These are phyloP conservation scores for Aphidius ervi DNA, from an alignment of 1,140 invertebrate genomes.

Conservation along the genomic window DNA sequence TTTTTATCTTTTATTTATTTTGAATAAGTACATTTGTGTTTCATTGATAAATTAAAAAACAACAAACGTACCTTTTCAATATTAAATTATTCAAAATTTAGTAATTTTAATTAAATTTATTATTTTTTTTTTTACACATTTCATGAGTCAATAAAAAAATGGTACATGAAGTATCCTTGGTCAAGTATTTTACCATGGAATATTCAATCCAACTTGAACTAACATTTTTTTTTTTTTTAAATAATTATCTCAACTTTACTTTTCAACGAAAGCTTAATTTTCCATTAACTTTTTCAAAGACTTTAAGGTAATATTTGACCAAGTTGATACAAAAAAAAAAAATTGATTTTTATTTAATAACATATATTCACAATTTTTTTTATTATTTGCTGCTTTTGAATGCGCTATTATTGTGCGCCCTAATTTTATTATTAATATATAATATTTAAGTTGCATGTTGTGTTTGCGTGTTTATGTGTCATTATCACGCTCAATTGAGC, in stretches of 20 bases:
- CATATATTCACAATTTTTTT: constrained; percentile 44
- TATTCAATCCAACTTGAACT: too few species aligned
- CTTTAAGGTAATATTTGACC: constrained; percentile 45
- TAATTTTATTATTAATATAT: constrained; percentile 26
- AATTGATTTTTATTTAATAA: constrained; percentile 43
- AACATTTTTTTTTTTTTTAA: not conserved
- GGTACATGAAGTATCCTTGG: constrained; percentile 48
- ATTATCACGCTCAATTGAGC: constrained; percentile 18
- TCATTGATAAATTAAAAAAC: not conserved
- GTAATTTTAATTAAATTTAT: too few species aligned
- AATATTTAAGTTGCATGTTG: constrained; percentile 20
- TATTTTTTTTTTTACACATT: too few species aligned
- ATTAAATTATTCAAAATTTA: not conserved
- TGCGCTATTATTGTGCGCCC: constrained; percentile 37
- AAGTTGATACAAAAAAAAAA: constrained; percentile 38
- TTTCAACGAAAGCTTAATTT: too few species aligned
- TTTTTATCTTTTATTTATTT: constrained; percentile 21
- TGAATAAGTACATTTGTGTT: not conserved
- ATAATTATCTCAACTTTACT: constrained; percentile 19
- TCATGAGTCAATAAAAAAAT: constrained; percentile 29
- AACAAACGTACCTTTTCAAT: not conserved
- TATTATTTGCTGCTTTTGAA: constrained; percentile 53
- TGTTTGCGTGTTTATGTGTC: constrained; percentile 32
- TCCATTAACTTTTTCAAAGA: too few species aligned
- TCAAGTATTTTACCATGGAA: constrained; percentile 44